Evolutionary conservation across 2,113 vertebrate species (phyloP).

Genomic region (Melanerpes aurifrons): DNA sequence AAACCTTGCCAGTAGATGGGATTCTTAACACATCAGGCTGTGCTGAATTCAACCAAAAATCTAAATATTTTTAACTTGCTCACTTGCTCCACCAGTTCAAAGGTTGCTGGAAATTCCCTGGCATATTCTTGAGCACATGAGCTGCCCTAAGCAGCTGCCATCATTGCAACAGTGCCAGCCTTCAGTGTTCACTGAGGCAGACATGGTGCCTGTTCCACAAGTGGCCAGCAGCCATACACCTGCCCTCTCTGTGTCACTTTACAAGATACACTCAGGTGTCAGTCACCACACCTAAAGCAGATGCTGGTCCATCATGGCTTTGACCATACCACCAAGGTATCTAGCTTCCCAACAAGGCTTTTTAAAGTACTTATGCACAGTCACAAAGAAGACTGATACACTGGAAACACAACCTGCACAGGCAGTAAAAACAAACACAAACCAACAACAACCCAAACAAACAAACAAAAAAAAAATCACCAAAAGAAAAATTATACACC

Average conservation of each 20-base stretch:
- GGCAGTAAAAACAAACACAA: background rate
- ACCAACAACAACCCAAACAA: background rate
- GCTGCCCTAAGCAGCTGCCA: background rate
- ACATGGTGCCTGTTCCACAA: accelerated
- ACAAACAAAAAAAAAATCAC: background rate
- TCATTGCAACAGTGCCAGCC: background rate
- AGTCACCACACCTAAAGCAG: accelerated
- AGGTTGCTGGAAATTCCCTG: background rate
- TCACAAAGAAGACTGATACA: background rate
- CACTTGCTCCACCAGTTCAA: background rate
- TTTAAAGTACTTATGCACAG: accelerated
- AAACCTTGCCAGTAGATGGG: background rate
- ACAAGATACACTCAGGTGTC: accelerated
- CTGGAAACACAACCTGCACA: background rate
- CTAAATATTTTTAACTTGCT: background rate
- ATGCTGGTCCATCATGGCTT: background rate
- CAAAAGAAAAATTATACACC: too few relatives aligned
- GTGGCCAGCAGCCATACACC: background rate
- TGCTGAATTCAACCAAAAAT: background rate
- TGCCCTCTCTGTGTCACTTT: accelerated
- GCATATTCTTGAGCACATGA: background rate
- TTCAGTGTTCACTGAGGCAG: background rate
- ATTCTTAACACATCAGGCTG: background rate
- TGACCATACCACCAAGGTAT: background rate
- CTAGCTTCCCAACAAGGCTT: accelerated